Base-by-base conservation (phyloP, 1,140 invertebrate genomes). In the Lycorma delicatula region DNA sequence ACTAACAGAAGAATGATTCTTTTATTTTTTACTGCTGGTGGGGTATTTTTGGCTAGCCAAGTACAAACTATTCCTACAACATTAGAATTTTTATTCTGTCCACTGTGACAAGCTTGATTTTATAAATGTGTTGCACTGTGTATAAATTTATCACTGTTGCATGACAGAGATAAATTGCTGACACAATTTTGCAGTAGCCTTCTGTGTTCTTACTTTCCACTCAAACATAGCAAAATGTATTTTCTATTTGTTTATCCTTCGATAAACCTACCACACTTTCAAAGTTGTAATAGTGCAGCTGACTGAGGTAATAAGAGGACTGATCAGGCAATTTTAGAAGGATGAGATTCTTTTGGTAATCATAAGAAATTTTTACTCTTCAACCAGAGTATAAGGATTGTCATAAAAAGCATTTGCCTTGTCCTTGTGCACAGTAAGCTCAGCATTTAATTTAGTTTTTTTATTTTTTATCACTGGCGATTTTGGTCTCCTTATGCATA, bases 341-440 rank as follows among this genome's bases (percentile, higher is more conserved):
- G 68, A 57, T 29, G 20, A 60, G 58, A 58, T 72, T 72, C 66
- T 73, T 73, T 62, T 73, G 67, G 36, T 66, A 73, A 56, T 74
- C 71, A 69, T 72, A 22, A 59, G 64, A 23, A 73, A 53, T 3
- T 28, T 34, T 16, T 28, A 12, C 6, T 4, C 20, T 6, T 36
- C 12, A 5, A 28, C 51, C 4, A 3, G 26, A 22, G 11, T 7
- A n/a, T 36, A 9, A n/a, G n/a, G n/a, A 53, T 12, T 9, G 18
- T 18, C 31, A 25, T 25, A 16, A 49, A 49, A 49, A 49, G 12
- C 12, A 16, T 16, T 18, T 46, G n/a, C n/a, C 20, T 13, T n/a
- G n/a, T n/a, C n/a, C n/a, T n/a, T 20, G 16, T 20, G 7, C 7
- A 7, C 16, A 16, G 20, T 46, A 20, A 7, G 20, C 41, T 46